These are phyloP conservation scores for Palaemon carinicauda DNA, from an alignment of 1,140 invertebrate genomes.

Conservation along the genomic window DNA sequence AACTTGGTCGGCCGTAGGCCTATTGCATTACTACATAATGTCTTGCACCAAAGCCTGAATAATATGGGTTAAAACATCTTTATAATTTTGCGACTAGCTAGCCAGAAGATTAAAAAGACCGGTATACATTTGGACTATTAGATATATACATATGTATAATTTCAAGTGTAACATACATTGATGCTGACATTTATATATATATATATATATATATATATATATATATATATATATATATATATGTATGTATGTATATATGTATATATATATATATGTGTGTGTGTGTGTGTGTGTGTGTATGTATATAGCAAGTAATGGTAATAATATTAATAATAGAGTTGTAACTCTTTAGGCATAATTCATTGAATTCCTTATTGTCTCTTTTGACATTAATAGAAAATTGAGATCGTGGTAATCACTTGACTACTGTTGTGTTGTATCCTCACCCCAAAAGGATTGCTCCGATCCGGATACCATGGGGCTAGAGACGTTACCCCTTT, in stretches of 20 bases:
- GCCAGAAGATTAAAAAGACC: no score
- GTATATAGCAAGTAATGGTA: not conserved
- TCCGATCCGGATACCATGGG: no score
- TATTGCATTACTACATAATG: no score
- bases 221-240: not conserved
- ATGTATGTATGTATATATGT: not conserved
- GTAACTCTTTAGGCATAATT: no score
- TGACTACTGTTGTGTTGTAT: not conserved
- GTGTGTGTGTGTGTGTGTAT: slow-evolving; percentile 3
- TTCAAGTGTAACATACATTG: not conserved
- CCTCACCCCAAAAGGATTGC: no score
- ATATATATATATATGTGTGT: not conserved
- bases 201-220: not conserved
- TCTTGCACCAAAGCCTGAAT: no score
- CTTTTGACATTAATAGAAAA: not conserved
- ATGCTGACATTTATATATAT: not conserved
- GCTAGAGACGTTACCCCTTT: no score
- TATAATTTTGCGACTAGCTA: no score
- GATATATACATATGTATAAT: not conserved
- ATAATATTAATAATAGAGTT: no score
- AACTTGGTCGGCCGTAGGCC: no score
- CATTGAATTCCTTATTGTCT: no score
- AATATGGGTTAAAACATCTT: no score
- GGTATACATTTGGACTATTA: not conserved
- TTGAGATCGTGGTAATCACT: not conserved